Evolutionary conservation across 2,113 vertebrate species (phyloP), one percentile per base, ranked within the genome.

Genomic region (Lycaon pictus): DNA sequence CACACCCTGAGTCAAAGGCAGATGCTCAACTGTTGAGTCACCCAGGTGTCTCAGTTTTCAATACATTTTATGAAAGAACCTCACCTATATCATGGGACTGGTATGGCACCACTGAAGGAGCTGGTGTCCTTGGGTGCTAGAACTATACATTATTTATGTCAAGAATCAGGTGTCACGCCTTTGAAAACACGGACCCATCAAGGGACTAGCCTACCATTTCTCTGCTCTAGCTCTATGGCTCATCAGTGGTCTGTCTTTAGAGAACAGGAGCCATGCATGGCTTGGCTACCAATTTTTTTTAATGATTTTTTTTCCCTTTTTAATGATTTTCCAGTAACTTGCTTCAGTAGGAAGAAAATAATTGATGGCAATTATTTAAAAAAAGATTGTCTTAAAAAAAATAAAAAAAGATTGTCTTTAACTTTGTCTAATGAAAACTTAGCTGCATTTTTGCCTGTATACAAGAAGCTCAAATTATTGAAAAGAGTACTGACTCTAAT

Each of bases 401-500:
- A 12, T 15, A 12, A 71, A 82, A 84, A 86, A 71, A 12, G 19
- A 77, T 74, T 60, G 60, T 32, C 43, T 93, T 79, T 88, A 77
- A 88, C 7, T 88, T 76, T 91, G 22, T 53, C 23, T 93, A 65
- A 72, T 72, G 27, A 94, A 94, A 88, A 84, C 37, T 63, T 95
- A 76, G 83, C 32, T 92, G 25, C 11, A 53, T 93, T 90, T 96
- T 92, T 93, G 69, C 51, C 71, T 43, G 32, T 58, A 65, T 72
- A 93, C 32, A 80, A 76, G 83, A 96, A 10, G 25, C 72, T 88
- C 62, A 84, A 60, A 88, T 95, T 92, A 69, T 81, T 84, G 32
- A 67, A 77, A 83, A 74, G 77, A 35, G 27, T 23, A 19, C 37
- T 62, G 51, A 85, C 48, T 35, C 29, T 71, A 84, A 93, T 96